Base-by-base conservation (phyloP, 1,140 invertebrate genomes). In the Phenacoccus solenopsis region DNA sequence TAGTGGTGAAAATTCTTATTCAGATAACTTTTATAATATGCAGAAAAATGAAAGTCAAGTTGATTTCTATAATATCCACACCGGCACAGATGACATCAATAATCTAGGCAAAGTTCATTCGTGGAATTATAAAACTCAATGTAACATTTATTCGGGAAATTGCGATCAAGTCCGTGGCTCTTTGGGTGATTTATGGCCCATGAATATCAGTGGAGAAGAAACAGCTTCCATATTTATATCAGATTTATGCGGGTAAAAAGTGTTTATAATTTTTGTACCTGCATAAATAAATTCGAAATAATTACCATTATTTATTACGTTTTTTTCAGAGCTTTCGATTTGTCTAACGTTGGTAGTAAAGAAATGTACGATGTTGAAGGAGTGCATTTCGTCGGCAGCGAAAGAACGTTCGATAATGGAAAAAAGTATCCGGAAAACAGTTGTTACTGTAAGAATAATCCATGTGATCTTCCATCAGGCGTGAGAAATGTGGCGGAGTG, bases 111-210 rank as follows among this genome's bases (percentile, higher is more conserved):
- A 85, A 13, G 78, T 90, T 32, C 79, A 83, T 38, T 78, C 80
- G 1, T 91, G 90, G 89, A 89, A 91, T 74, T 82, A 87, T 71
- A 78, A 80, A 24, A 82, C 84, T n/a, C 78, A 64, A 24, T 64
- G 12, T 3, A 20, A 20, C 10, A 22, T 25, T 10, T 64, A 84
- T 74, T 79, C 80, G 0, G 85, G 82, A 9, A 79, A 82, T 27
- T 85, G 84, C 73, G 82, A 82, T 73, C 64, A 79, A 72, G 79
- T 88, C 22, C 79, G 84, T 69, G 90, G 89, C 7, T 90, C 88
- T 32, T 86, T 86, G 0, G 90, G 90, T 0, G 90, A 91, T 79
- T 88, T 91, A 75, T 88, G 88, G 77, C 84, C 88, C 84, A 3
- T 78, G 83, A 73, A 75, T 84, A 69, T 80, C 78, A 0, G 83